A percentile compares a stretch with the other conserved stretches of the same genome.
Conservation (phyloP, 2,888 invertebrate species). For the Corythucha ciliata region DNA sequence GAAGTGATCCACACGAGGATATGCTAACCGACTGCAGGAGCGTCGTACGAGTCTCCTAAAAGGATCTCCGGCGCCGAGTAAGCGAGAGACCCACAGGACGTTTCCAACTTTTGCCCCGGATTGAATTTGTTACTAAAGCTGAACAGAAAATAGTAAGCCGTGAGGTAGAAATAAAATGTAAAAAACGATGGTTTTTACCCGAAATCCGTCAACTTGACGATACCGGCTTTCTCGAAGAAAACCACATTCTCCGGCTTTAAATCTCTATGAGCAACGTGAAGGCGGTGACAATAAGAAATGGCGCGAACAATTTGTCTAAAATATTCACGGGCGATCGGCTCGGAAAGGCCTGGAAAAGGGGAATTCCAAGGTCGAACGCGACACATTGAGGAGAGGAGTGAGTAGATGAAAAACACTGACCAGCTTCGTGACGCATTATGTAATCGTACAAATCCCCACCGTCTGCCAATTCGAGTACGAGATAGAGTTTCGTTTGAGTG, state of each 20-base stretch:
- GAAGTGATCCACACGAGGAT: background rate
- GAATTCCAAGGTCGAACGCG: no score
- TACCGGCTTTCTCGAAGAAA: constrained; percentile 92
- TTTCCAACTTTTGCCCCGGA: constrained; percentile 93
- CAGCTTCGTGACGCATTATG: constrained; percentile 90
- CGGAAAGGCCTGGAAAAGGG: constrained; percentile 35
- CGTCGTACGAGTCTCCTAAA: constrained; percentile 96
- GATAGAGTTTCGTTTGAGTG: constrained; percentile 93
- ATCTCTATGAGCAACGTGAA: constrained; percentile 81
- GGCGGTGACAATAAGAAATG: constrained; percentile 94
- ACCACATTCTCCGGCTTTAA: constrained; percentile 99
- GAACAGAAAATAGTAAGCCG: constrained; percentile 9
- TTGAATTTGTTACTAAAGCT: constrained; percentile 85
- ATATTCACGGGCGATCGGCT: constrained; percentile 69
- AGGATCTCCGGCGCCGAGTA: constrained; percentile 99
- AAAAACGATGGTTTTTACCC: constrained; percentile 49
- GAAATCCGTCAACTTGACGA: constrained; percentile 98
- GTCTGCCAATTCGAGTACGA: constrained; percentile 94
- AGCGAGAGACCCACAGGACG: constrained; percentile 95
- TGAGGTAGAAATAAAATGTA: constrained; percentile 4
- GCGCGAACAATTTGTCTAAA: constrained; percentile 96
- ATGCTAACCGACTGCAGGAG: constrained; percentile 84
- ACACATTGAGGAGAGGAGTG: no score
- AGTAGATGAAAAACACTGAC: no score
- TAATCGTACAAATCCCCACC: constrained; percentile 98